Evolutionary conservation across 1,140 invertebrate genomes (phyloP), one percentile per base, ranked within the genome.

Genomic region (Gryon sp.): DNA sequence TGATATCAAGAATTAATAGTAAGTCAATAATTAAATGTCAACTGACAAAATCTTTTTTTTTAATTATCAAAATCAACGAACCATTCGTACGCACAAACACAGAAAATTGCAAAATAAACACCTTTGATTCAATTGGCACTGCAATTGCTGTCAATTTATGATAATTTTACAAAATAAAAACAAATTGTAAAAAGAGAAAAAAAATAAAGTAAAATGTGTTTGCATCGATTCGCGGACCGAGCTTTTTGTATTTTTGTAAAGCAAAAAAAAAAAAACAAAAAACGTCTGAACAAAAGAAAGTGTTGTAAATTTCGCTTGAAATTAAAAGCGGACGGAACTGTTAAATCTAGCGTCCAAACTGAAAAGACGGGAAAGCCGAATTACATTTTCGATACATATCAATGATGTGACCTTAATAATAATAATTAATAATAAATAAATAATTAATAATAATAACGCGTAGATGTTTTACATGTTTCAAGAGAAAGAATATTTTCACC

Each of bases 311-410:
- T n/a, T n/a, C n/a, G n/a, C n/a, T n/a, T n/a, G n/a, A n/a, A n/a
- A n/a, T n/a, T n/a, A n/a, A n/a, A 41, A 14, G 26, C 18, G 24
- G 18, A 15, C n/a, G 7, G 34, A 40, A 43, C 50, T 41, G 14
- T 69, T 8, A 53, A 48, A 63, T 48, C 55, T 48, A 63, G 57
- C 30, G 48, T 50, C 57, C 50, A 57, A 45, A 38, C n/a, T 46
- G 43, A 22, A 53, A 48, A 69, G 32, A 69, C 11, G 30, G 63
- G 50, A 8, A 69, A 76, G 46, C 63, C 73, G 73, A 68, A 76
- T 68, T 76, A 76, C 40, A 68, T 63, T 76, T 76, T 76, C 63
- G 50, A 76, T 76, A 68, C 72, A 76, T 76, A 76, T 76, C 72
- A 76, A 76, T 76, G 38, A 68, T 62, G 72, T 76, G 72, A 76